Percentiles rank a stretch among this genome's conserved stretches.
phyloP scores from a whole-genome alignment of 2,113 vertebrate species.

The Prolemur simus region DNA sequence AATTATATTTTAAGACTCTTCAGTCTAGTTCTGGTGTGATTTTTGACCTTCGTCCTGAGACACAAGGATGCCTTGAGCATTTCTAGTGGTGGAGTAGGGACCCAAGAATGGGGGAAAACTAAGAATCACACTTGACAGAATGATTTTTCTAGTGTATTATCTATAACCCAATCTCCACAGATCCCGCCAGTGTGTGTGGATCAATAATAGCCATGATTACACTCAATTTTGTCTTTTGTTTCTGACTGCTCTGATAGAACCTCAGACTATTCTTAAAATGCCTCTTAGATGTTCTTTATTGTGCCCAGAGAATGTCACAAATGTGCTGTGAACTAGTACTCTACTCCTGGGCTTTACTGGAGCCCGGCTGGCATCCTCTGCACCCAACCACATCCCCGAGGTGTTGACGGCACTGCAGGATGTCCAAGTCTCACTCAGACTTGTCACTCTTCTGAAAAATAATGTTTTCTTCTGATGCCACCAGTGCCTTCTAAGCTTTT shows the following conservation, averaged over 20 bases:
- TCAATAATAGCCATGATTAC: neutral
- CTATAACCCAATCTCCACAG: neutral
- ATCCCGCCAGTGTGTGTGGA: neutral
- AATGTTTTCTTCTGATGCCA: neutral
- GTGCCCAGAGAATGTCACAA: neutral
- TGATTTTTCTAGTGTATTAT: neutral
- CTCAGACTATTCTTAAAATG: neutral
- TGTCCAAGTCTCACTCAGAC: neutral
- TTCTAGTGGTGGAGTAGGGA: neutral
- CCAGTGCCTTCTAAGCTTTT: neutral
- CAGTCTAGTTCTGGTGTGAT: neutral
- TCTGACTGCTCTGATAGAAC: neutral
- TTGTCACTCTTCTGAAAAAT: neutral
- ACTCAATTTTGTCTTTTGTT: neutral
- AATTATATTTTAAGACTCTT: neutral
- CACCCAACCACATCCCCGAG: neutral
- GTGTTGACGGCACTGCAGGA: no score
- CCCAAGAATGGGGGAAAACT: neutral
- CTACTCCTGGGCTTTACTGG: neutral
- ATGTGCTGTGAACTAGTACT: neutral
- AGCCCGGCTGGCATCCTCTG: no score
- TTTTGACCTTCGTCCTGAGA: neutral
- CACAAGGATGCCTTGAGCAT: neutral
- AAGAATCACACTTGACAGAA: neutral
- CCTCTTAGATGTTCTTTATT: neutral